Evolutionary conservation across 1,140 invertebrate species (phyloP).

Genomic region (Trichomalopsis sarcophagae): DNA sequence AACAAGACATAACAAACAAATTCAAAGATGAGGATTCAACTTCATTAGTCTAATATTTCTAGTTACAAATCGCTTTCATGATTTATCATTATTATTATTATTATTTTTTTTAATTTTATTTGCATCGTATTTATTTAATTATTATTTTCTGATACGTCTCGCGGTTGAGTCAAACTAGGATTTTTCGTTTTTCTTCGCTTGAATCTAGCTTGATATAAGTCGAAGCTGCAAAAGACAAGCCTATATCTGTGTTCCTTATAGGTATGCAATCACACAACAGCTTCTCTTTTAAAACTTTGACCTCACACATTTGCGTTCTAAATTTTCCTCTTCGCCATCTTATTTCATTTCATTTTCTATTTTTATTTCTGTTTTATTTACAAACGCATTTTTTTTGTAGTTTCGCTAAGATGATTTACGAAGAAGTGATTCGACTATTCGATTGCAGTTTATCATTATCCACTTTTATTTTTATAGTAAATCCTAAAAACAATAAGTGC

Average conservation of each 20-base stretch:
- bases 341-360: constrained; percentile 29
- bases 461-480: constrained; percentile 28
- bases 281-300: constrained; percentile 16
- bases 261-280: background rate
- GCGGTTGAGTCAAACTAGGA: constrained; percentile 30
- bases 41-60: constrained; percentile 42
- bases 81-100: constrained; percentile 20
- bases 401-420: constrained; percentile 17
- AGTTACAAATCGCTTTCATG: constrained; percentile 43
- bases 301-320: constrained; percentile 36
- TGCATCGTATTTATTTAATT: constrained; percentile 10
- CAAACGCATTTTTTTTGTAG: constrained; percentile 33
- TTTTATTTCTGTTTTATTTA: constrained; percentile 46
- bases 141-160: constrained; percentile 41
- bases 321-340: constrained; percentile 29
- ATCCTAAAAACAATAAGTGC: constrained; percentile 51
- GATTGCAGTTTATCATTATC: constrained; percentile 31
- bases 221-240: constrained; percentile 21
- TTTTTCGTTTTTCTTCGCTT: constrained; percentile 19
- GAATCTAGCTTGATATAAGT: constrained; percentile 16
- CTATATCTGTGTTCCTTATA: background rate
- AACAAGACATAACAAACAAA: constrained; percentile 51
- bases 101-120: constrained; percentile 2
- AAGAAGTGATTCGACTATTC: constrained; percentile 29
- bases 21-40: constrained; percentile 26